Conservation (phyloP, 2,797 vertebrate species). For the Melanotaenia boesemani region DNA sequence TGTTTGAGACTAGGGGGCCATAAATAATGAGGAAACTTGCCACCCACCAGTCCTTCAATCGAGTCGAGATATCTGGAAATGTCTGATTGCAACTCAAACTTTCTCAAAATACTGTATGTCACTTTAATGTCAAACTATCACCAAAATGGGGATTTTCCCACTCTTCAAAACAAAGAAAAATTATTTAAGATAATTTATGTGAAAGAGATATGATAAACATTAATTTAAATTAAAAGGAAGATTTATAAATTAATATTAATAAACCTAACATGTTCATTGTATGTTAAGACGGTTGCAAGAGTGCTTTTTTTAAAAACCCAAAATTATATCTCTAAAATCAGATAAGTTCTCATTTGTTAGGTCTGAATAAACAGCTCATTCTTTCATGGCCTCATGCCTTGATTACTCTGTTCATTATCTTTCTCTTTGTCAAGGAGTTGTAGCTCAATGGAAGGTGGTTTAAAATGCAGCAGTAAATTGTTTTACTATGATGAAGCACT, state of each 20-base stretch:
- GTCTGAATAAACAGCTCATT: not conserved
- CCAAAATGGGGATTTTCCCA: conserved; percentile 7
- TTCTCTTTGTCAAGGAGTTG: not conserved
- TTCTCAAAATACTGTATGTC: conserved; percentile 67
- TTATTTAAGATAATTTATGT: not conserved
- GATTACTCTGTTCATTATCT: too few relatives aligned
- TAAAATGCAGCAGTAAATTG: not conserved
- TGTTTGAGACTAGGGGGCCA: conserved; percentile 71
- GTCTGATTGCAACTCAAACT: conserved; percentile 73
- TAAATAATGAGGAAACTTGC: conserved; percentile 76
- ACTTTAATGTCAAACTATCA: conserved; percentile 63
- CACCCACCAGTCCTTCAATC: conserved; percentile 74
- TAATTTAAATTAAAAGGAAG: not conserved
- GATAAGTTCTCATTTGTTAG: not conserved
- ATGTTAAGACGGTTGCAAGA: too few relatives aligned
- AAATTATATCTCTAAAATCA: not conserved
- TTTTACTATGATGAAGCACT: not conserved
- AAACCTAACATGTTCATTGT: too few relatives aligned
- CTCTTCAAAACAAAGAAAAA: not conserved
- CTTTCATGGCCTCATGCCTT: not conserved
- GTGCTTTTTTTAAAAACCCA: not conserved
- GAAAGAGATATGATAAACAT: conserved; percentile 1
- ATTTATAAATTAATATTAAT: not conserved
- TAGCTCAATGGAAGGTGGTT: not conserved
- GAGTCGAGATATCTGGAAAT: conserved; percentile 68